Base-by-base conservation (phyloP, 2,113 vertebrate genomes). In the Orcinus orca region DNA sequence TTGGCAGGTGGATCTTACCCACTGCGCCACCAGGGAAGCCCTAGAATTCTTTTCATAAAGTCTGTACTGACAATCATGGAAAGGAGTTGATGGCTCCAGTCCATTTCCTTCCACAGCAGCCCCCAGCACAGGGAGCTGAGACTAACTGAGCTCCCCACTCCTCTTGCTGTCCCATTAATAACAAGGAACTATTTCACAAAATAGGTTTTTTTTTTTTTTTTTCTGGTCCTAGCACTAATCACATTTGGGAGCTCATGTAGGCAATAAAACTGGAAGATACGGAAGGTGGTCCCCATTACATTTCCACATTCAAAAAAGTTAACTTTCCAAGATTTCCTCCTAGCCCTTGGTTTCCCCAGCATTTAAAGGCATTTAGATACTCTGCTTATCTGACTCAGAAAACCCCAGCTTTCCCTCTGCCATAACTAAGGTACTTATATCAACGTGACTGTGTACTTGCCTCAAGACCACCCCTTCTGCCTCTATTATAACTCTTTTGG, bases 21-120 rank as follows among this genome's bases (percentile, higher is more conserved):
- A 53, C 53, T 53, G 53, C 15, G 5, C 15, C 53, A 53, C 15
- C 53, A 17, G 15, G 53, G 53, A 17, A 53, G 4, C 53, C 53
- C 71, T 58, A 76, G 44, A 15, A 10, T 82, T 63, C 58, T 92
- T 98, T 97, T 92, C 93, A 58, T 81, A 76, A 87, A 55, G 84
- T 92, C 87, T 93, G 65, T 77, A 94, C 60, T 91, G 90, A 93
- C 92, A 89, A 12, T 41, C 73, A 0, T 90, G 80, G 81, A 93
- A 97, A 71, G 0, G 1, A 82, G 71, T 90, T 71, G 65, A 76
- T 38, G 5, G 80, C 33, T 81, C 94, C 74, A 91, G 85, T 5
- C 68, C 1, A 0, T 81, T 95, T 88, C 80, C 86, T 92, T 84
- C 9, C 11, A 95, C 10, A 60, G 38, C 71, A 63, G 73, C 36